Conservation (phyloP, 2,797 vertebrate genomes). For the Spinibarbus caldwelli region DNA sequence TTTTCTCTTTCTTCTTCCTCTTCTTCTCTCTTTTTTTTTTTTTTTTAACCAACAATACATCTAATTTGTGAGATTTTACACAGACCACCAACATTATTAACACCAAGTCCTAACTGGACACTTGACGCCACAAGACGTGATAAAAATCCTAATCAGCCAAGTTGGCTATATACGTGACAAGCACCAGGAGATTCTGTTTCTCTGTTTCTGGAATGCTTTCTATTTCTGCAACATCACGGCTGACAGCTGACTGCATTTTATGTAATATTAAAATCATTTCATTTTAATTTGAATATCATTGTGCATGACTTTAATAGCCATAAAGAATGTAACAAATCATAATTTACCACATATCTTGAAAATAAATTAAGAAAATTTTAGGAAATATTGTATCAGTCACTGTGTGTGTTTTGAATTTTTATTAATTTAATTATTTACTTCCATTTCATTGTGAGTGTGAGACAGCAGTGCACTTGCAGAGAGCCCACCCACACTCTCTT, state of each 20-base stretch:
- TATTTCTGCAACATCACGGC: not conserved
- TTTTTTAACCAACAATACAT: not conserved
- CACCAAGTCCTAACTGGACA: not conserved
- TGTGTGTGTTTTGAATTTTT: not conserved
- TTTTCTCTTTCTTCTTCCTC: too few relatives aligned
- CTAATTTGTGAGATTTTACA: not conserved
- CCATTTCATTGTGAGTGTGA: not conserved
- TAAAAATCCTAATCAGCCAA: not conserved
- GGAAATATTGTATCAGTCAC: not conserved
- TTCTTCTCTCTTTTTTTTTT: too few relatives aligned
- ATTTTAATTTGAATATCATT: not conserved
- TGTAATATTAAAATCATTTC: not conserved
- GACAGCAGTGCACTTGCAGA: not conserved
- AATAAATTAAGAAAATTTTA: not conserved
- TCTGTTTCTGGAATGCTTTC: not conserved
- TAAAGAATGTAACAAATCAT: not conserved
- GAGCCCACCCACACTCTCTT: not conserved
- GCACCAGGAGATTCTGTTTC: not conserved
- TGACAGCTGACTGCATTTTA: not conserved
- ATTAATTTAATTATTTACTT: not conserved
- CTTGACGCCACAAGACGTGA: not conserved
- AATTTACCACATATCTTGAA: not conserved
- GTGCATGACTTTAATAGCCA: not conserved
- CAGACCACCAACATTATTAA: not conserved
- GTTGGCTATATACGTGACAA: not conserved